phyloP scores from a whole-genome alignment of 2,113 vertebrate genomes.

The Hippocampus barbouri region DNA sequence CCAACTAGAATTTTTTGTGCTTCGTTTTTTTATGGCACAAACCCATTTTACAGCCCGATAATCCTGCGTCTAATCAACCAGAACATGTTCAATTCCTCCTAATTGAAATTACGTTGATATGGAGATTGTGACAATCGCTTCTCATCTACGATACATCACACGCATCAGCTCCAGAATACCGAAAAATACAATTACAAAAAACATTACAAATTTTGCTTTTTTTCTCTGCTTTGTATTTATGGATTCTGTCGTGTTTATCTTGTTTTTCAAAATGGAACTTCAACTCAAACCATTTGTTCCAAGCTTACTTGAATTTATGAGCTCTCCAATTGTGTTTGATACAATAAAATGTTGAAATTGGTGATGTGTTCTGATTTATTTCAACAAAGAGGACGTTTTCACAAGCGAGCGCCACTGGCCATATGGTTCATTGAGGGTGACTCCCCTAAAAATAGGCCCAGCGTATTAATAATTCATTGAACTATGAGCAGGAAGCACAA shows the following conservation, averaged over 20 bases:
- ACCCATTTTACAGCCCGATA: constrained; percentile 8
- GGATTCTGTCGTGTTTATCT: constrained; percentile 40
- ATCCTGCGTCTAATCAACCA: neutral
- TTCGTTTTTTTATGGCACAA: constrained; percentile 14
- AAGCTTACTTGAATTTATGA: constrained; percentile 57
- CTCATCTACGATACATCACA: neutral
- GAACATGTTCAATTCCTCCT: constrained; percentile 13
- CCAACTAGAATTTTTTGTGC: constrained; percentile 19
- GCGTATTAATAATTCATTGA: constrained; percentile 59
- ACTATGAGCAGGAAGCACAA: constrained; percentile 34
- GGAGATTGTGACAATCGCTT: constrained; percentile 54
- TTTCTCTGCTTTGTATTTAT: constrained; percentile 35
- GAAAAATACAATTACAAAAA: constrained; percentile 3
- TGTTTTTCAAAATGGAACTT: constrained; percentile 45
- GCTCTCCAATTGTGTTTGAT: constrained; percentile 58
- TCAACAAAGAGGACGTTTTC: neutral
- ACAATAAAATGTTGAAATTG: constrained; percentile 68
- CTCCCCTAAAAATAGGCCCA: constrained; percentile 54
- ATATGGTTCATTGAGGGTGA: constrained; percentile 23
- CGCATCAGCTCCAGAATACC: constrained; percentile 17
- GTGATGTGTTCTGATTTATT: constrained; percentile 12
- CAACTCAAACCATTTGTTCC: constrained; percentile 37
- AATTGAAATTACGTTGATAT: constrained; percentile 28
- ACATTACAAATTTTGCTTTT: constrained; percentile 40
- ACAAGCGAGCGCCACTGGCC: constrained; percentile 5